Evolutionary conservation across 2,888 invertebrate genomes (phyloP).

Genomic region (Lasius platythorax): DNA sequence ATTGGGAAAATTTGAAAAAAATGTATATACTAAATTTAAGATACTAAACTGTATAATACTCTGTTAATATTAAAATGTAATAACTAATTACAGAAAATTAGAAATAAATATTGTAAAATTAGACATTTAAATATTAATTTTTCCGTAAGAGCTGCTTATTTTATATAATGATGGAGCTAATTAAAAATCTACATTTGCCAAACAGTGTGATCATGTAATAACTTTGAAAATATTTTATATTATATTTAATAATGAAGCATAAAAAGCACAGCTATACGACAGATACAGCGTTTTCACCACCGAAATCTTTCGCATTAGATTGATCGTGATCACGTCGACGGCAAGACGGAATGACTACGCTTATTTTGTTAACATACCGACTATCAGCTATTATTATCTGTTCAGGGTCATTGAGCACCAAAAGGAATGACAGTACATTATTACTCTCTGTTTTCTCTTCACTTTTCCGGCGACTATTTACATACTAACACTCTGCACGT

Average conservation of each 20-base stretch:
- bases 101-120: not conserved
- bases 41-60: not conserved
- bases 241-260: not conserved
- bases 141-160: not conserved
- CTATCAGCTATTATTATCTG: slow-evolving; percentile 62
- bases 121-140: not conserved
- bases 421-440: slow-evolving; percentile 54
- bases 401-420: slow-evolving; percentile 64
- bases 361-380: slow-evolving; percentile 45
- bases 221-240: not conserved
- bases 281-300: not conserved
- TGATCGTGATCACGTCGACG: slow-evolving; percentile 9
- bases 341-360: slow-evolving; percentile 24
- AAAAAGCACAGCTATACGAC: not conserved
- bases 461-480: slow-evolving; percentile 30
- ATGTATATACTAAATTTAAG: not conserved
- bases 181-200: not conserved
- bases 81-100: not conserved
- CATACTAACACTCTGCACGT: slow-evolving; percentile 6
- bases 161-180: not conserved
- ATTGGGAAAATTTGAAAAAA: not conserved
- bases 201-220: not conserved
- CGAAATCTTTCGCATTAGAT: slow-evolving; percentile 22
- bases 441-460: slow-evolving; percentile 21
- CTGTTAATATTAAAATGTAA: not conserved